phyloP scores from a whole-genome alignment of 1,140 invertebrate species.

The Proales similis region DNA sequence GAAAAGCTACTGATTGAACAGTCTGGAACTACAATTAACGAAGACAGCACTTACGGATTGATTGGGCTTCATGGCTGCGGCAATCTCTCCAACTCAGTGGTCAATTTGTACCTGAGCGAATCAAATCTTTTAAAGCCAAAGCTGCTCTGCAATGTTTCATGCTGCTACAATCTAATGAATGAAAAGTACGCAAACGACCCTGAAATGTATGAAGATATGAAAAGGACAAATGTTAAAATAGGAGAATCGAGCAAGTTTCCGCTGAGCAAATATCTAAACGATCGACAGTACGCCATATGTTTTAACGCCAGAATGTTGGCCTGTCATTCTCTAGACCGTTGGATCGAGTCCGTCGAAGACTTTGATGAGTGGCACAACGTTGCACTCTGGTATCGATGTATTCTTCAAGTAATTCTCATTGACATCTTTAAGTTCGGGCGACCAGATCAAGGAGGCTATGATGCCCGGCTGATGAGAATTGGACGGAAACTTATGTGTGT shows the following conservation, averaged over 20 bases:
- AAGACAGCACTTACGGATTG: conserved; percentile 36
- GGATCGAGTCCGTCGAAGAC: conserved; percentile 52
- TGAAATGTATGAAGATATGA: conserved; percentile 44
- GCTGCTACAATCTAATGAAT: conserved; percentile 47
- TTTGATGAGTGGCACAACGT: conserved; percentile 22
- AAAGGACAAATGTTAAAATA: conserved; percentile 26
- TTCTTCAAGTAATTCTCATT: conserved; percentile 29
- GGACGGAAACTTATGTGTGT: conserved; percentile 18
- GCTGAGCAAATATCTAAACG: conserved; percentile 60
- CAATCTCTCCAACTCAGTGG: conserved; percentile 42
- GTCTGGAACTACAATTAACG: conserved; percentile 1
- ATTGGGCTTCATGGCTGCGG: conserved; percentile 49
- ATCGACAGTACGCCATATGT: conserved; percentile 58
- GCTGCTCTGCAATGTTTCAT: conserved; percentile 44
- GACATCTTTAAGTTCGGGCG: conserved; percentile 1
- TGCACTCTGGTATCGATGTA: conserved; percentile 22
- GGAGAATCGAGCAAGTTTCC: conserved; percentile 57
- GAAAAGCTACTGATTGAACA: neutral
- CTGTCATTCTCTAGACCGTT: conserved; percentile 66
- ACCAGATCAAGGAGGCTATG: neutral
- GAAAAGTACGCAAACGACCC: conserved; percentile 42
- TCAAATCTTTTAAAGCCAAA: conserved; percentile 9
- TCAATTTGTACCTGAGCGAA: conserved; percentile 42
- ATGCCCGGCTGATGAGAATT: conserved; percentile 6
- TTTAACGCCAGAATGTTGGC: conserved; percentile 74